phyloP scores from a whole-genome alignment of 2,888 invertebrate species.

The Zele albiditarsus region DNA sequence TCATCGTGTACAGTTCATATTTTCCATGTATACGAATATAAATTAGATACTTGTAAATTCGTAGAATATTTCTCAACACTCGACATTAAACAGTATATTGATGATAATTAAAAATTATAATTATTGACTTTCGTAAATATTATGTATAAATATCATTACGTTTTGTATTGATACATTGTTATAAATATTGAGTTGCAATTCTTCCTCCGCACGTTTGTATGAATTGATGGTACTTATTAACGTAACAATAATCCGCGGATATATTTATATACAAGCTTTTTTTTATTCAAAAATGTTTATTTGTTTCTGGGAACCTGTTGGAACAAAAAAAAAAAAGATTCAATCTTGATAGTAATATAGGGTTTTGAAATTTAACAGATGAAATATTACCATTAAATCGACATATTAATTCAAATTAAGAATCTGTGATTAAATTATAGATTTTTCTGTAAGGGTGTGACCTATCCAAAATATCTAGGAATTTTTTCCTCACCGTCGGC shows the following conservation, averaged over 20 bases:
- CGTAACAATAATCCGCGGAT: too few species aligned
- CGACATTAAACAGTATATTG: not conserved
- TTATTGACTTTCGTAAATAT: not conserved
- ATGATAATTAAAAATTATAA: not conserved
- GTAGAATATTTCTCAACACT: conserved; percentile 3
- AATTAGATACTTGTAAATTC: not conserved
- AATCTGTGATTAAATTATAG: conserved; percentile 28
- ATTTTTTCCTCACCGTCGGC: not conserved
- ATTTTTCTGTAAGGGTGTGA: conserved; percentile 1
- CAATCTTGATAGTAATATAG: conserved; percentile 5
- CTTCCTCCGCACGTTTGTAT: not conserved
- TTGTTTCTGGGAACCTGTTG: not conserved
- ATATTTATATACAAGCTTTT: not conserved
- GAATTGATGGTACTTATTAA: not conserved
- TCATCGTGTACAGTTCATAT: not conserved
- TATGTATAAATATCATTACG: not conserved
- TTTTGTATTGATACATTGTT: conserved; percentile 1
- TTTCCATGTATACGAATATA: not conserved
- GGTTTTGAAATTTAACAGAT: conserved; percentile 12
- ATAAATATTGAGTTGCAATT: not conserved
- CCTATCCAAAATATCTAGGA: not conserved
- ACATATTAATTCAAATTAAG: conserved; percentile 37
- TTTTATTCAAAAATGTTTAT: not conserved
- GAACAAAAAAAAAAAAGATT: not conserved
- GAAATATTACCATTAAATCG: conserved; percentile 15